phyloP scores from a whole-genome alignment of 2,113 vertebrate genomes.

The Perccottus glenii region DNA sequence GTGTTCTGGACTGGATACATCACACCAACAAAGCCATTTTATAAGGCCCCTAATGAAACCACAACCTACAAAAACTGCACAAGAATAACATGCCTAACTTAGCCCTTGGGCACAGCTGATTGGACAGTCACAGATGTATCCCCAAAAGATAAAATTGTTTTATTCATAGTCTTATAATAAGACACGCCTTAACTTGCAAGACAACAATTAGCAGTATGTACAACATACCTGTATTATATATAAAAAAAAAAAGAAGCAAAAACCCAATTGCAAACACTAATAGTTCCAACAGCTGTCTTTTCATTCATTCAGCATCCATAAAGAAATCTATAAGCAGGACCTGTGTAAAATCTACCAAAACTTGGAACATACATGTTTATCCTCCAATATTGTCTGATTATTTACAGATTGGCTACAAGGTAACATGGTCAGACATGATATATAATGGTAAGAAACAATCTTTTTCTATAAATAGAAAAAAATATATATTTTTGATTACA shows the following conservation, averaged over 20 bases:
- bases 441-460: conserved; percentile 59
- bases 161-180: conserved; percentile 98
- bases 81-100: too few species aligned
- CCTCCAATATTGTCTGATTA: conserved; percentile 45
- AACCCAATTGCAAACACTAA: conserved; percentile 63
- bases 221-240: conserved; percentile 98
- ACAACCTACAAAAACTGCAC: too few species aligned
- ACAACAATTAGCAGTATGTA: conserved; percentile 96
- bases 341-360: conserved; percentile 53
- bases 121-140: conserved; percentile 49
- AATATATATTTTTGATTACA: conserved; percentile 42
- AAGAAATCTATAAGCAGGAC: conserved; percentile 53
- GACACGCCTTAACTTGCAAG: conserved; percentile 96
- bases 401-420: conserved; percentile 57
- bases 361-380: conserved; percentile 39
- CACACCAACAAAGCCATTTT: too few species aligned
- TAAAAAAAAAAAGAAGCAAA: conserved; percentile 57
- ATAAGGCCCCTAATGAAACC: too few species aligned
- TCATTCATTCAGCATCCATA: conserved; percentile 75
- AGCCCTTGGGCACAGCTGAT: neutral
- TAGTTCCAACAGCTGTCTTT: conserved; percentile 64
- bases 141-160: conserved; percentile 94
- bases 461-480: conserved; percentile 70
- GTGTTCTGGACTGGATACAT: too few species aligned
- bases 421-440: conserved; percentile 40